Base-by-base conservation (phyloP, 2,113 vertebrate species). In the Megaceryle torquata region DNA sequence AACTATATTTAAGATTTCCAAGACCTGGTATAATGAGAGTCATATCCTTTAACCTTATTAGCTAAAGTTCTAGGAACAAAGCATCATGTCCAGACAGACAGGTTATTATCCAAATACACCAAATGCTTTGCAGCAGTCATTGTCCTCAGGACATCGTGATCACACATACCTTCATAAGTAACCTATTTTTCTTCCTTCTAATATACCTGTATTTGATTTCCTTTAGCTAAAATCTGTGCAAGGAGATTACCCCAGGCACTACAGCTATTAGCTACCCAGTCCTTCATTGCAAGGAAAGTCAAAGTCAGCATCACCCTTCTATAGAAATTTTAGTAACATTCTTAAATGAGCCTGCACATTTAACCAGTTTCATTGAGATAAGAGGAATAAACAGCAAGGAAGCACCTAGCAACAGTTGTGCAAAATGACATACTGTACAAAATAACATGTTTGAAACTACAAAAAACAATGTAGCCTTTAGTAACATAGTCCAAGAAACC, bases 11-110 rank as follows among this genome's bases (percentile, higher is more conserved):
- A 64, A 37, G 13, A 24, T 59, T 57, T 82, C 28, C 24, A 50
- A 78, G 20, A n/a, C 2, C 6, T 61, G 9, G 7, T 29, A 20
- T 18, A n/a, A 48, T 2, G 1, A 12, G 33, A 5, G 1, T 33
- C 57, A 28, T 4, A 1, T 13, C 15, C 51, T 14, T 33, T 44
- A 41, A 43, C 6, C 19, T 78, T 48, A 35, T 14, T 13, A 53
- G 31, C 26, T 24, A 53, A 60, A 18, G 20, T 14, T 77, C 44
- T 22, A 92, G 43, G 37, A 64, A 26, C 25, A 51, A 64, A 51
- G n/a, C 1, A 3, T 13, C 24, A 41, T 41, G 29, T 33, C 25
- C 51, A 72, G 53, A 48, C 24, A 35, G 11, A 20, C 4, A 35
- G 44, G 13, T 43, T 46, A 18, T 35, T 60, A 74, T 50, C 31